A percentile compares a stretch with the other conserved stretches of the same genome.
phyloP scores from a whole-genome alignment of 1,140 invertebrate genomes.

The Eumeta japonica region DNA sequence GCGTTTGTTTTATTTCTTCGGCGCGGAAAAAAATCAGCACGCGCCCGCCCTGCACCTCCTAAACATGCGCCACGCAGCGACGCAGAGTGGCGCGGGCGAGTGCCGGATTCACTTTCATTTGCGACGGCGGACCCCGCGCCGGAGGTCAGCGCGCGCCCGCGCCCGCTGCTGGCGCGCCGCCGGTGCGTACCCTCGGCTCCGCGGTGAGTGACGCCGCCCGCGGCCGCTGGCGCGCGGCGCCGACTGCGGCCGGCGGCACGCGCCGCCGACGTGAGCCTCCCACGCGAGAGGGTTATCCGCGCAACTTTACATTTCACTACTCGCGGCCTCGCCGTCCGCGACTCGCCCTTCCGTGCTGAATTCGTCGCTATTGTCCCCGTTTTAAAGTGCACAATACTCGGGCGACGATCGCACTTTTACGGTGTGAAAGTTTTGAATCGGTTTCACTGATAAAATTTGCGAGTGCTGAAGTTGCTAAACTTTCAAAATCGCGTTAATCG shows the following conservation, averaged over 20 bases:
- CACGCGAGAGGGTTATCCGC: slow-evolving; percentile 37
- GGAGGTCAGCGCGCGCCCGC: slow-evolving; percentile 51
- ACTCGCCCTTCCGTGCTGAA: slow-evolving; percentile 16
- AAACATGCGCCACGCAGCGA: slow-evolving; percentile 57
- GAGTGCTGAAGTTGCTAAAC: slow-evolving; percentile 3
- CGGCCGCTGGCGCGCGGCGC: slow-evolving; percentile 26
- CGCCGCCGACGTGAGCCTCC: slow-evolving; percentile 15
- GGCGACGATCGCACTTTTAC: slow-evolving; percentile 9
- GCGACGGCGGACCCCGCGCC: slow-evolving; percentile 50
- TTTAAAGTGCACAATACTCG: slow-evolving; percentile 15
- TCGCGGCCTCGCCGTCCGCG: slow-evolving; percentile 19
- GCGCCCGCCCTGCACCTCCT: slow-evolving; percentile 53
- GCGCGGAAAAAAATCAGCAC: slow-evolving; percentile 50
- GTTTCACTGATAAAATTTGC: slow-evolving; percentile 18
- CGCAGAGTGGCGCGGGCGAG: slow-evolving; percentile 46
- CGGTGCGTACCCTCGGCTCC: slow-evolving; percentile 16
- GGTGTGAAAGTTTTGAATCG: slow-evolving; percentile 30
- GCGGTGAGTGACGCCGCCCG: not conserved
- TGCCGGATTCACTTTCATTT: slow-evolving; percentile 57
- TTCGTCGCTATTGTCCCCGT: slow-evolving; percentile 15
- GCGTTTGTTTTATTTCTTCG: slow-evolving; percentile 53
- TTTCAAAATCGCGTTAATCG: slow-evolving; percentile 8
- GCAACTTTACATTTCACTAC: slow-evolving; percentile 35
- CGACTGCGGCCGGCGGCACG: slow-evolving; percentile 27
- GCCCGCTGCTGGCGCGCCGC: slow-evolving; percentile 10